Evolutionary conservation across 2,113 vertebrate species (phyloP).

Genomic region (Ictalurus furcatus): DNA sequence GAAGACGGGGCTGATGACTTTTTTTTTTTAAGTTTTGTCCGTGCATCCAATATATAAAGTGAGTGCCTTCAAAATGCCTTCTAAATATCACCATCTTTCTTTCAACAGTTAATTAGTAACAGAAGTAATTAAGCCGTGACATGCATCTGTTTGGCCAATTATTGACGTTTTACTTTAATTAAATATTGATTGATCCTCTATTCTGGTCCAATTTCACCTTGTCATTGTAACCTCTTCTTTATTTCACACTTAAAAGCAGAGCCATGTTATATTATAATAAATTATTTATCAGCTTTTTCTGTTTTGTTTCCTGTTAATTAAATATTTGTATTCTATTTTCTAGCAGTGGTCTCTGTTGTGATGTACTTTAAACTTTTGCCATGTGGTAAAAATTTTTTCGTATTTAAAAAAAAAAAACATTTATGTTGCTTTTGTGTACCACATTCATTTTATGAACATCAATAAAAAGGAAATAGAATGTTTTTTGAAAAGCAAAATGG

Average conservation of each 20-base stretch:
- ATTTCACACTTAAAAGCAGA: background rate
- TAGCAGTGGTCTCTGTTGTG: background rate
- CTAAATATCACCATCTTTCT: background rate
- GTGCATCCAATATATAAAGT: background rate
- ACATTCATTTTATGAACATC: background rate
- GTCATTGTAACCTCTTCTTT: background rate
- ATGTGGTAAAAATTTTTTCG: background rate
- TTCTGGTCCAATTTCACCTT: background rate
- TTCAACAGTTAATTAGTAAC: background rate
- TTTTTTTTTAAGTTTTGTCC: background rate
- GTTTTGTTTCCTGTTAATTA: background rate
- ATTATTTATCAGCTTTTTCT: background rate
- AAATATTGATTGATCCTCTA: background rate
- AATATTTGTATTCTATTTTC: background rate
- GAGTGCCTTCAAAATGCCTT: background rate
- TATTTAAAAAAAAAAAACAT: background rate
- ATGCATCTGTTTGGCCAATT: background rate
- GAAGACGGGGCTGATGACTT: background rate
- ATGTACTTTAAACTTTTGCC: background rate
- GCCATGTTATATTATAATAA: background rate
- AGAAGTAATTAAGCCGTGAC: background rate
- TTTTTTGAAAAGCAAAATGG: background rate
- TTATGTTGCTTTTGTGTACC: conserved; percentile 2
- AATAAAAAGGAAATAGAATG: background rate
- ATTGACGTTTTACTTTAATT: background rate